Percentiles rank a stretch among this genome's conserved stretches.
phyloP scores from a whole-genome alignment of 2,888 invertebrate genomes.

The Phaedon cochleariae region DNA sequence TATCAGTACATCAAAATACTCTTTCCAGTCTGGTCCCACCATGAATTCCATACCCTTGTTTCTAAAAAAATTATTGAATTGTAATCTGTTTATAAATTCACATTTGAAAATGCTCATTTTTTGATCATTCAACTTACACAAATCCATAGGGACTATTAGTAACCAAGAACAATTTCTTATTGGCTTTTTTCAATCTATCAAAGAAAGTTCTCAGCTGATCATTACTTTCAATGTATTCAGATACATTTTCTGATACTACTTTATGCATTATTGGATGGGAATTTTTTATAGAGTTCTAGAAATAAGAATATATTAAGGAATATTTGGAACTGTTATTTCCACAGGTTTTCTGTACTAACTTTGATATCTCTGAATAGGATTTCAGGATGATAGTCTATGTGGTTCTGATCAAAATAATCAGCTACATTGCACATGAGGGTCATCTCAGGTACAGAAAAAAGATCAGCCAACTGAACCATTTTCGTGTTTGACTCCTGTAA shows the following conservation, averaged over 20 bases:
- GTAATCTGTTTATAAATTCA: not conserved
- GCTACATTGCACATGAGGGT: slow-evolving; percentile 91
- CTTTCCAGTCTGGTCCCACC: slow-evolving; percentile 87
- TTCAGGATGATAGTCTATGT: slow-evolving; percentile 94
- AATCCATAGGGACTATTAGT: slow-evolving; percentile 97
- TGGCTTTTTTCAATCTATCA: slow-evolving; percentile 73
- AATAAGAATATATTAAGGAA: slow-evolving; percentile 27
- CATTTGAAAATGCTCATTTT: slow-evolving; percentile 21
- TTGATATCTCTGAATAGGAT: slow-evolving; percentile 94
- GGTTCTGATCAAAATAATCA: slow-evolving; percentile 88
- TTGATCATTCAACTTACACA: slow-evolving; percentile 61
- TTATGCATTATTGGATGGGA: slow-evolving; percentile 91
- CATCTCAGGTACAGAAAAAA: slow-evolving; percentile 98
- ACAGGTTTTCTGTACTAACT: slow-evolving; percentile 63
- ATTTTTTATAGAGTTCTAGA: slow-evolving; percentile 84
- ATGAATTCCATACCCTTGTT: slow-evolving; percentile 91
- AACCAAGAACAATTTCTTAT: slow-evolving; percentile 92
- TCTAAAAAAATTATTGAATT: slow-evolving; percentile 62
- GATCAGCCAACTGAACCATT: slow-evolving; percentile 95
- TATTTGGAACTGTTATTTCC: not conserved
- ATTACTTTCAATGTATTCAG: slow-evolving; percentile 82
- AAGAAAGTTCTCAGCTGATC: slow-evolving; percentile 78
- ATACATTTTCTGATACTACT: slow-evolving; percentile 82
- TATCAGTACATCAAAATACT: slow-evolving; percentile 92
- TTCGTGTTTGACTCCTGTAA: slow-evolving; percentile 69